A percentile compares a stretch with the other conserved stretches of the same genome.
Evolutionary conservation across 2,113 vertebrate genomes (phyloP).

Genomic region (Oncorhynchus masou): DNA sequence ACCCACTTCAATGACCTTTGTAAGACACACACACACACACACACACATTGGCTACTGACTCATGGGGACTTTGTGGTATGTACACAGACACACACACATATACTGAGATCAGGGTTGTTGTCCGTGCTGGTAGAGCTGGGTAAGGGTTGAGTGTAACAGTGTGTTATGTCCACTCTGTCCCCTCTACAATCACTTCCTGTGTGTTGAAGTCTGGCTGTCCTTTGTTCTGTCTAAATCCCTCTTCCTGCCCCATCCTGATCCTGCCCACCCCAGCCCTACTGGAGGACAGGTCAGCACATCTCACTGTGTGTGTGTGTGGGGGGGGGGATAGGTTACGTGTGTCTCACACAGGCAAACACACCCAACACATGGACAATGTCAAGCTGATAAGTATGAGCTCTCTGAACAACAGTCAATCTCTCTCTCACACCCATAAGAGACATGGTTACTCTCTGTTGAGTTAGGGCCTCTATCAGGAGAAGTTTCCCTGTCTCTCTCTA

Average conservation of each 20-base stretch:
- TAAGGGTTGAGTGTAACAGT: neutral
- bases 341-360: neutral
- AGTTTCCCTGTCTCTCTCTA: conserved; percentile 13
- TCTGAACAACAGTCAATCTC: neutral
- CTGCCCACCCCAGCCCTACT: conserved; percentile 73
- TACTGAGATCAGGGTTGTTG: neutral
- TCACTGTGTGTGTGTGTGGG: conserved; percentile 7
- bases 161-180: neutral
- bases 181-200: neutral
- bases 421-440: neutral
- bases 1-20: too few relatives aligned
- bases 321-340: neutral
- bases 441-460: conserved; percentile 11
- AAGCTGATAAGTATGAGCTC: conserved; percentile 31
- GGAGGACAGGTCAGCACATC: conserved; percentile 72
- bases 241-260: conserved; percentile 72
- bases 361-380: conserved; percentile 28
- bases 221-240: conserved; percentile 68
- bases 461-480: too few relatives aligned
- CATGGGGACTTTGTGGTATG: neutral
- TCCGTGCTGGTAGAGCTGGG: neutral
- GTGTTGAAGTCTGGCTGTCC: neutral
- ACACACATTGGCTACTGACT: neutral
- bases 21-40: neutral
- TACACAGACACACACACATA: neutral